These are phyloP conservation scores for Chloroceryle amazona DNA, from an alignment of 2,797 vertebrate genomes.

Conservation along the genomic window DNA sequence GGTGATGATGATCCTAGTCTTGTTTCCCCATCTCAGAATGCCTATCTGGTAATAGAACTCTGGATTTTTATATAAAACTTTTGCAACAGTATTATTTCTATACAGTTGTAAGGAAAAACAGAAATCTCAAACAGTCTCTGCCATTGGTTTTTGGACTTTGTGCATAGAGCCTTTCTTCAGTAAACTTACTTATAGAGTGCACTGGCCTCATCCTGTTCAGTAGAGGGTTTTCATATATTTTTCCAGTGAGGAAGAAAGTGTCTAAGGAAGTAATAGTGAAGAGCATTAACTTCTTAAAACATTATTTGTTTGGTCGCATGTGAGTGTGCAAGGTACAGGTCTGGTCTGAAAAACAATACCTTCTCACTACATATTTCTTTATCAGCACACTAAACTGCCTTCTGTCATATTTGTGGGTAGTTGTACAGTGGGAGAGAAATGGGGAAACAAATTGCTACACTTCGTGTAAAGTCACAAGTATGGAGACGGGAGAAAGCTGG, in stretches of 20 bases:
- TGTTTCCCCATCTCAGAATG: background rate
- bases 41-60: background rate
- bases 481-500: background rate
- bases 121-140: background rate
- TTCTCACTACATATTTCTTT: background rate
- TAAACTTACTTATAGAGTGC: background rate
- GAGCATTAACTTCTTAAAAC: background rate
- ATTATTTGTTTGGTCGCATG: background rate
- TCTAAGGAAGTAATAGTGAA: background rate
- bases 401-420: background rate
- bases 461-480: background rate
- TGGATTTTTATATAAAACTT: background rate
- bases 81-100: background rate
- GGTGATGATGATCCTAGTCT: background rate
- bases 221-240: background rate
- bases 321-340: background rate
- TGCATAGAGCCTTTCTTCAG: background rate
- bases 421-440: background rate
- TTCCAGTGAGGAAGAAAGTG: background rate
- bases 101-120: background rate
- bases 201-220: background rate
- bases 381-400: rapidly evolving
- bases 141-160: background rate
- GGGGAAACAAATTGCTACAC: background rate
- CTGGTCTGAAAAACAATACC: background rate